Evolutionary conservation across 2,797 vertebrate genomes (phyloP).

Genomic region (Aeoliscus strigatus): DNA sequence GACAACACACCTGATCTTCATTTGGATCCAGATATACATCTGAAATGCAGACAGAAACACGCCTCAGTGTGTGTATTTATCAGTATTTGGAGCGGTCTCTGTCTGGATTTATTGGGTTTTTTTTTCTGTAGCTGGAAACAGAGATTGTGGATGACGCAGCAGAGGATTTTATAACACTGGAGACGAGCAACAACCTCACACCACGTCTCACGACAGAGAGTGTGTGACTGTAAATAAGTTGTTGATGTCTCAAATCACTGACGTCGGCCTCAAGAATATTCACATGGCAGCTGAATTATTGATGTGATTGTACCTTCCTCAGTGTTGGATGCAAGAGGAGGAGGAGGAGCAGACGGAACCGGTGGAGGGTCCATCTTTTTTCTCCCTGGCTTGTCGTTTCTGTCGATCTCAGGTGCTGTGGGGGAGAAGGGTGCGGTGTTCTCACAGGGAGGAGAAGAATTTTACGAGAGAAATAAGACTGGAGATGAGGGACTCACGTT

Average conservation of each 20-base stretch:
- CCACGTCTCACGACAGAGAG: no score
- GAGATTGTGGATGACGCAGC: no score
- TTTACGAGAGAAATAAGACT: no score
- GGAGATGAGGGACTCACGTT: conserved; percentile 56
- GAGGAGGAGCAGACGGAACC: conserved; percentile 13
- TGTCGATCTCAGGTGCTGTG: conserved; percentile 70
- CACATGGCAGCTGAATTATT: conserved; percentile 1
- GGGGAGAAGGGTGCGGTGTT: neutral
- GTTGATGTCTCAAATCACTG: no score
- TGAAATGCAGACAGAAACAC: conserved; percentile 46
- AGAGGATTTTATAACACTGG: no score
- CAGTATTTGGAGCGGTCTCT: no score
- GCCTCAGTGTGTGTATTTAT: conserved; percentile 4
- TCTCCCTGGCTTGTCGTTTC: conserved; percentile 69
- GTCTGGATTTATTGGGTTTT: no score
- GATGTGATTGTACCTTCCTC: conserved; percentile 65
- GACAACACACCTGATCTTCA: conserved; percentile 68
- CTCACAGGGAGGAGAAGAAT: no score
- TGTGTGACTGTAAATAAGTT: neutral
- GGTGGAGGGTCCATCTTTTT: conserved; percentile 46
- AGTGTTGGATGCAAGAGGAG: conserved; percentile 14
- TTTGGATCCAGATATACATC: conserved; percentile 79
- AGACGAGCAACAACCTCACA: no score
- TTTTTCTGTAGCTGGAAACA: no score
- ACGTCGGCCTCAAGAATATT: neutral